These are phyloP conservation scores for Porites divaricata DNA, from an alignment of 92 coral and sea anemone species.

Conservation along the genomic window DNA sequence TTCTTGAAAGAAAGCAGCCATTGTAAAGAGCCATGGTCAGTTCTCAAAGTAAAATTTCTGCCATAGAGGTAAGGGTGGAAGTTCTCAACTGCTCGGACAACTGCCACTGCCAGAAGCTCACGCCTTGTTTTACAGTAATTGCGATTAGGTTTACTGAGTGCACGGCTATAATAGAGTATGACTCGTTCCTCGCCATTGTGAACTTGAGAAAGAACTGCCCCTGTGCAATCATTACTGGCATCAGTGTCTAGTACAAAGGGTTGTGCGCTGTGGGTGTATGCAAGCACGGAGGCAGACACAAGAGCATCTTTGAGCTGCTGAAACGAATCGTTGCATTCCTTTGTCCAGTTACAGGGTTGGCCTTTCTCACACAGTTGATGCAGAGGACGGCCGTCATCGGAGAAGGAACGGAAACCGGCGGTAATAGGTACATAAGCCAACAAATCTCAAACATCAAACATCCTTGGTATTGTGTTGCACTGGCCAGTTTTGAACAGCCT, in stretches of 20 bases:
- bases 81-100: constrained; percentile 56
- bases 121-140: constrained; percentile 65
- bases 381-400: constrained; percentile 19
- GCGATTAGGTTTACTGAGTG: constrained; percentile 39
- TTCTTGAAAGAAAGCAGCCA: constrained; percentile 53
- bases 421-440: constrained; percentile 26
- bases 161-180: constrained; percentile 53
- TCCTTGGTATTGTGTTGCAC: background rate
- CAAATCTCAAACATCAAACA: constrained; percentile 4
- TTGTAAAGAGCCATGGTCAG: constrained; percentile 55
- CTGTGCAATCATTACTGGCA: constrained; percentile 35
- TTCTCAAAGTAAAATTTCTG: constrained; percentile 52
- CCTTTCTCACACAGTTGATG: constrained; percentile 43
- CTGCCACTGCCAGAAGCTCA: constrained; percentile 43
- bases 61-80: constrained; percentile 69
- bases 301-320: constrained; percentile 36
- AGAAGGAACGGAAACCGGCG: background rate
- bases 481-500: constrained; percentile 12
- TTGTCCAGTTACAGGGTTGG: constrained; percentile 30
- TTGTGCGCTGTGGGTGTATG: constrained; percentile 16
- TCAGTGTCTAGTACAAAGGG: constrained; percentile 44
- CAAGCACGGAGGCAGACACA: constrained; percentile 25
- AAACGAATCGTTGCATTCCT: constrained; percentile 33
- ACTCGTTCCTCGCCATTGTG: constrained; percentile 44
- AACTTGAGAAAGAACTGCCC: constrained; percentile 35